Evolutionary conservation across 2,797 vertebrate genomes (phyloP).

Genomic region (Dromococcyx pavoninus): DNA sequence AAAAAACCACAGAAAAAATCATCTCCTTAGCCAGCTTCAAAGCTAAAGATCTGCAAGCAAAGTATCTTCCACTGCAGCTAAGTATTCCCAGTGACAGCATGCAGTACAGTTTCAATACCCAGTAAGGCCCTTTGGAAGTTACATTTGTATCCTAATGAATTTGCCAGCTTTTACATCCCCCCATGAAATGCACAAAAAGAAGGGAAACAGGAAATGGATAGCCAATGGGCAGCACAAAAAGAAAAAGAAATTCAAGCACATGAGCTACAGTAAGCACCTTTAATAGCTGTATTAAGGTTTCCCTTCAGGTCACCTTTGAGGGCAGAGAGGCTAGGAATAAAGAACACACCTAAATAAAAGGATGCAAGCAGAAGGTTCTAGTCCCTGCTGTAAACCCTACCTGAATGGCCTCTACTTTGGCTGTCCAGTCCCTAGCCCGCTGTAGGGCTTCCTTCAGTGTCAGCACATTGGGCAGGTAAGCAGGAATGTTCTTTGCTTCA

Average conservation of each 20-base stretch:
- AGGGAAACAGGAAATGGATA: not conserved
- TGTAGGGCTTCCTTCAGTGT: slow-evolving; percentile 93
- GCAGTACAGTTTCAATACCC: not conserved
- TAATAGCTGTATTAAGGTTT: not conserved
- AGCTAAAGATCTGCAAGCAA: not conserved
- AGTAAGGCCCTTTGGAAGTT: not conserved
- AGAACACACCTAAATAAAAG: not conserved
- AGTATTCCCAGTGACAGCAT: not conserved
- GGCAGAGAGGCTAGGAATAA: not conserved
- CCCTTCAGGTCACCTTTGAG: not conserved
- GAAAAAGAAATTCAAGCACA: not conserved
- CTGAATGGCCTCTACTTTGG: slow-evolving; percentile 95
- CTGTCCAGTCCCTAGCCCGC: slow-evolving; percentile 94
- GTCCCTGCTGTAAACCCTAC: slow-evolving; percentile 68
- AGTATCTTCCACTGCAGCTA: not conserved
- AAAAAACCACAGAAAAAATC: not conserved
- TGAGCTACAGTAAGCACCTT: rapidly evolving
- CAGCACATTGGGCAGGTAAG: slow-evolving; percentile 93
- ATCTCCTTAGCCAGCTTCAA: not conserved
- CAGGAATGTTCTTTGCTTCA: slow-evolving; percentile 96
- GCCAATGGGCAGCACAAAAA: not conserved
- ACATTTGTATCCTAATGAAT: not conserved
- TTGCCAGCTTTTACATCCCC: not conserved
- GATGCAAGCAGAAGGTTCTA: not conserved
- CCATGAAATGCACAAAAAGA: not conserved